phyloP scores from a whole-genome alignment of 2,888 invertebrate genomes.

The Heliconius ismenius region DNA sequence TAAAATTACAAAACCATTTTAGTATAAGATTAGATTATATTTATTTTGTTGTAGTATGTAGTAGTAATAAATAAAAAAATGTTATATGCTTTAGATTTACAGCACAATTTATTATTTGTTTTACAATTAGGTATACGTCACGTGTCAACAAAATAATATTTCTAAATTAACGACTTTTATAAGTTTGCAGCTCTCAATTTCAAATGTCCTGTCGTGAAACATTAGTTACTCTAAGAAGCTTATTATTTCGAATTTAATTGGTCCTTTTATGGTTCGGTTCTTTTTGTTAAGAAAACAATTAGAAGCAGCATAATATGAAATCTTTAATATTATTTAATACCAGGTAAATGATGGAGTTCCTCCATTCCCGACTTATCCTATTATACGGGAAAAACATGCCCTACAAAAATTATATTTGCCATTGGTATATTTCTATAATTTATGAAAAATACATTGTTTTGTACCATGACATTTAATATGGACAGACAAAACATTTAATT shows the following conservation, averaged over 20 bases:
- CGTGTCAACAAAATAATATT: slow-evolving; percentile 4
- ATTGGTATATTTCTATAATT: no score
- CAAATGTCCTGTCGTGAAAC: background rate
- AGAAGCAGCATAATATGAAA: background rate
- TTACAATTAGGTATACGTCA: background rate
- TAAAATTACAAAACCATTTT: no score
- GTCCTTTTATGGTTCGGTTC: background rate
- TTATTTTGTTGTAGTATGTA: no score
- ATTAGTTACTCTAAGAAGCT: slow-evolving; percentile 9
- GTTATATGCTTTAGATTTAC: no score
- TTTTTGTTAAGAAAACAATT: background rate
- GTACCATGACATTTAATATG: background rate
- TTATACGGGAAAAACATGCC: no score
- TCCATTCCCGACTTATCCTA: background rate
- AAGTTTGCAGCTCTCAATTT: slow-evolving; percentile 14
- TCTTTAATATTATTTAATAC: background rate
- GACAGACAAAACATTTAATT: background rate
- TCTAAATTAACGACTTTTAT: slow-evolving; percentile 1
- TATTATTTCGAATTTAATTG: slow-evolving; percentile 17
- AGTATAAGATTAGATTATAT: no score
- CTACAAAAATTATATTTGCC: no score
- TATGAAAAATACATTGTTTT: background rate
- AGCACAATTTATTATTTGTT: no score
- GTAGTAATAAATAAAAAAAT: no score
- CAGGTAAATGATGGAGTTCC: background rate